Conservation (phyloP, 2,797 vertebrate genomes). For the Gephyroberyx darwinii region DNA sequence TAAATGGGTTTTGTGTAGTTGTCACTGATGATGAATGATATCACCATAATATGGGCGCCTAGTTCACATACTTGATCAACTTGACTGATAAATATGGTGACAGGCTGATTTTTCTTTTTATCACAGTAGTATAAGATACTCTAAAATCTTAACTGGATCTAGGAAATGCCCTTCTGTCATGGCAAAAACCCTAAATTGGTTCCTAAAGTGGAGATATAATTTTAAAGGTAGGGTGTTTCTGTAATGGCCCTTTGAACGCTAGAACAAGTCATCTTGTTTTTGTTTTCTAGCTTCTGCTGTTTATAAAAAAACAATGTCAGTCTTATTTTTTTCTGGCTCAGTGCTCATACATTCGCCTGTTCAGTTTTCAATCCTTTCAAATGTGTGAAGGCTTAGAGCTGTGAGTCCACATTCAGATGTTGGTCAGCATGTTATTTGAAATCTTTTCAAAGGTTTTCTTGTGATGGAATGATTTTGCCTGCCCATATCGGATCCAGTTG, state of each 20-base stretch:
- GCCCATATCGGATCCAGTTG: not conserved
- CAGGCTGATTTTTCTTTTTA: too few species aligned
- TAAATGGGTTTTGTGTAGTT: not conserved
- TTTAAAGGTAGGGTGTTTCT: slow-evolving; percentile 10
- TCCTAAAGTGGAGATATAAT: not conserved
- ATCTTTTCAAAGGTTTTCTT: not conserved
- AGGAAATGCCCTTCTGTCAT: too few species aligned
- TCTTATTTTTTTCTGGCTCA: slow-evolving; percentile 19
- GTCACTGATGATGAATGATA: not conserved
- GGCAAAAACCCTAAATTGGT: not conserved
- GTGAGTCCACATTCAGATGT: not conserved
- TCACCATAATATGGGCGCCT: not conserved
- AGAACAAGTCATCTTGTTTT: slow-evolving; percentile 18
- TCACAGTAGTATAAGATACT: not conserved
- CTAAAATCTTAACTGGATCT: not conserved
- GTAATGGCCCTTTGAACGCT: slow-evolving; percentile 25
- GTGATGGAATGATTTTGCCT: not conserved
- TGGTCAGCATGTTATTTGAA: not conserved
- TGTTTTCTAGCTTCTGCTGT: slow-evolving; percentile 18
- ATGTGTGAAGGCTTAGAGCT: slow-evolving; percentile 31
- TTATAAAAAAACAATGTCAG: slow-evolving; percentile 24
- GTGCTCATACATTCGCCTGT: slow-evolving; percentile 22
- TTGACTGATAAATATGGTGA: not conserved
- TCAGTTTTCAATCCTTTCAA: slow-evolving; percentile 48
- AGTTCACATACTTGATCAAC: not conserved